Evolutionary conservation across 2,888 invertebrate genomes (phyloP).

Genomic region (Drosophila longiperda): DNA sequence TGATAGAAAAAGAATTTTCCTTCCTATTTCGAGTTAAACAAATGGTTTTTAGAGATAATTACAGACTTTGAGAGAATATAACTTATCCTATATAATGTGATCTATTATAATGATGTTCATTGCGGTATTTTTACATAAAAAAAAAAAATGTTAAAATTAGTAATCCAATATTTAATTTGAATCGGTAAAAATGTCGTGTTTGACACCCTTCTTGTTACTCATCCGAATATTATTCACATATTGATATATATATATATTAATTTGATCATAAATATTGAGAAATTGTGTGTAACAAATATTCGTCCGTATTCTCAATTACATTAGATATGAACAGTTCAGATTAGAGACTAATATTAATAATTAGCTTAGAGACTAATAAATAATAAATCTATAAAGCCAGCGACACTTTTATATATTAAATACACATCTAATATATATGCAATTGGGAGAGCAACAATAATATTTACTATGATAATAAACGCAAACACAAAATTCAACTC

Average conservation of each 20-base stretch:
- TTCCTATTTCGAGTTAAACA: not conserved
- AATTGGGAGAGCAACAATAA: slow-evolving; percentile 2
- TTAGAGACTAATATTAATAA: not conserved
- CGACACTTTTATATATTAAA: not conserved
- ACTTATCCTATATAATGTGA: not conserved
- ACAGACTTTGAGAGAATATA: not conserved
- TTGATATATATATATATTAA: not conserved
- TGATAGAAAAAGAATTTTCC: not conserved
- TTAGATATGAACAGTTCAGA: not conserved
- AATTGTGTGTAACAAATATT: not conserved
- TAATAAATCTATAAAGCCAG: not conserved
- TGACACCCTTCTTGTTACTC: not conserved
- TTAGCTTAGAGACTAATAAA: not conserved
- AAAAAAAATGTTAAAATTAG: not conserved
- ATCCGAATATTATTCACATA: not conserved
- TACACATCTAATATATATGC: not conserved
- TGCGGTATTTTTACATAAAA: not conserved
- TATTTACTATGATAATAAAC: slow-evolving; percentile 17
- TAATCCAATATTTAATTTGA: not conserved
- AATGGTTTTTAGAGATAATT: not conserved
- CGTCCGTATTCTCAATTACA: not conserved
- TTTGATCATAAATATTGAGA: not conserved
- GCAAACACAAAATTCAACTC: slow-evolving; percentile 1
- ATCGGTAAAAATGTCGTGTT: not conserved
- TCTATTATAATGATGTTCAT: not conserved